Evolutionary conservation across 2,113 vertebrate species (phyloP).

Genomic region (Lophotis ruficrista): DNA sequence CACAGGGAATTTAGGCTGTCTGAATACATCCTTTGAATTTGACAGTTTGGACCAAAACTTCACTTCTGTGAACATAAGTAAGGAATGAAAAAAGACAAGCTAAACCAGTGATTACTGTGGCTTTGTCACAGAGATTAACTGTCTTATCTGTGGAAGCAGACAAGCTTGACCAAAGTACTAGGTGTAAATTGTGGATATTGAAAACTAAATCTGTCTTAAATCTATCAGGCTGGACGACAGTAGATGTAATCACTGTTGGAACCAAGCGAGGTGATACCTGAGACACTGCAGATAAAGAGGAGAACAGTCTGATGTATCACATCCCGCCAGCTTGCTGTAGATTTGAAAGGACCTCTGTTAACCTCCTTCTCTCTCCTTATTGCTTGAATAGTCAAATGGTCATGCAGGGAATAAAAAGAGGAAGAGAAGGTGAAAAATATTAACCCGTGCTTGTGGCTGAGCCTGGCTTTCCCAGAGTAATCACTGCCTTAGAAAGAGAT

Average conservation of each 20-base stretch:
- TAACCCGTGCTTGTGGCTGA: background rate
- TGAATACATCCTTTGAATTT: background rate
- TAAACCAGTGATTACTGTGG: background rate
- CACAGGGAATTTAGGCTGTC: background rate
- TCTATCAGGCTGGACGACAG: background rate
- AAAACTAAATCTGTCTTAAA: background rate
- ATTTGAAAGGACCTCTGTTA: background rate
- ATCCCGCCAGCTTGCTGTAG: background rate
- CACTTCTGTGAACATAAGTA: background rate
- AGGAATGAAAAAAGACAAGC: background rate
- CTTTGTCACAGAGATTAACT: background rate
- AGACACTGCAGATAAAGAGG: background rate
- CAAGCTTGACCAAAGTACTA: background rate
- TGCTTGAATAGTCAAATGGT: background rate
- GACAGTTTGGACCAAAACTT: background rate
- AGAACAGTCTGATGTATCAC: background rate
- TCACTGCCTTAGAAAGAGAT: background rate
- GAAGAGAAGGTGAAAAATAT: background rate
- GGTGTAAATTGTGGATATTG: background rate
- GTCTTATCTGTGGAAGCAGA: background rate
- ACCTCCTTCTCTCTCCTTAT: background rate
- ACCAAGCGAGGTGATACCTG: background rate
- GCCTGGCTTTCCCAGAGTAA: background rate
- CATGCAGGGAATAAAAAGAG: background rate
- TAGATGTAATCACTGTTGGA: background rate